Evolutionary conservation across 2,888 invertebrate genomes (phyloP), one percentile per base, ranked within the genome.

Genomic region (Tetragonisca angustula): DNA sequence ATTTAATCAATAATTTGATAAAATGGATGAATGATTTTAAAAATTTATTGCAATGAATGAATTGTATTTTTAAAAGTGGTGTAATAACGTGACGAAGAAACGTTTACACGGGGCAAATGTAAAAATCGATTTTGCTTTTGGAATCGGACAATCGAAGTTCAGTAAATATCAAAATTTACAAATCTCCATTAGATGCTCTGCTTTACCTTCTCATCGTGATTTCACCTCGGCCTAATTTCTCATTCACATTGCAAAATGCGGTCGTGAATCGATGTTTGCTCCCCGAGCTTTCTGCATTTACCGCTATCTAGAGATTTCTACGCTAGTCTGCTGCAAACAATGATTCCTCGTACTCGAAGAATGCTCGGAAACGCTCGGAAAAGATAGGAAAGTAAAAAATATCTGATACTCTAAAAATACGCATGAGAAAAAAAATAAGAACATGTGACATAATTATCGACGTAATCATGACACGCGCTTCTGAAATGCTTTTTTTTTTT

Each of bases 171-270:
- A 36, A 75, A 79, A 82, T 72, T 19, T 32, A 27, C 36, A 65
- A 72, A 68, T n/a, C 19, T 24, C 27, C n/a, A 67, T 32, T 24
- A 65, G 74, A 49, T 77, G 70, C 70, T 50, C 85, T 61, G 24
- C 3, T 65, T 83, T 81, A 81, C 76, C 76, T 83, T 79, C 32
- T 72, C 21, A 32, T 64, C n/a, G 49, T 61, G 73, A 83, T 81
- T 78, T 74, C 78, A 64, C 81, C 85, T 85, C 83, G 86, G 83
- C 85, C 86, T 21, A 79, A 83, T 85, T 86, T 67, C 80, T 70
- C n/a, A 19, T 62, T 19, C 50, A 61, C 72, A 43, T 70, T 54
- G 59, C 59, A 77, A 75, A 81, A 81, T 73, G 56, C 61, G 65
- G 50, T 61, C 36, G 52, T 36, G 52, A 67, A 80, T 84, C 79